Conservation (phyloP, 1,140 invertebrate species). For the Papilio polyxenes region DNA sequence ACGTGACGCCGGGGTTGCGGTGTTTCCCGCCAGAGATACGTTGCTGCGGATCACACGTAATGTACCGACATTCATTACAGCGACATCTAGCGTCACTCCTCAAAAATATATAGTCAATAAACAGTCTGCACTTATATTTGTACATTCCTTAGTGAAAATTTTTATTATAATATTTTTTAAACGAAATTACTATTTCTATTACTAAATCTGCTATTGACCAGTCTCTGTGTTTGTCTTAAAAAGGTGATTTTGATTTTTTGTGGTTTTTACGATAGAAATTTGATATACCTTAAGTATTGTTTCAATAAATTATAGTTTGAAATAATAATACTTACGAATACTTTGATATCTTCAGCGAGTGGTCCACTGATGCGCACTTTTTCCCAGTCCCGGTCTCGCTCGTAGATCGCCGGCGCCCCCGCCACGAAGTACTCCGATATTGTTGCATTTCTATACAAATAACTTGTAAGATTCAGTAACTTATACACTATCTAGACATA, state of each 20-base stretch:
- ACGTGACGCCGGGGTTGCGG: constrained; percentile 89
- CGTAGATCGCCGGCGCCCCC: constrained; percentile 90
- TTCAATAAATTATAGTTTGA: neutral
- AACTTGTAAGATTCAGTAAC: no score
- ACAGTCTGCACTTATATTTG: no score
- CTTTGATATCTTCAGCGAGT: constrained; percentile 89
- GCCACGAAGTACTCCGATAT: constrained; percentile 88
- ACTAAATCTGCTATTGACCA: no score
- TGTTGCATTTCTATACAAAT: constrained; percentile 66
- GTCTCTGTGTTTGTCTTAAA: no score
- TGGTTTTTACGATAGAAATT: no score
- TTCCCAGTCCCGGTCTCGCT: constrained; percentile 90
- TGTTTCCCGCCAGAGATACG: constrained; percentile 89
- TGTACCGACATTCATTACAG: neutral
- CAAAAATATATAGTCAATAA: no score
- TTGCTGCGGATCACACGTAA: constrained; percentile 78
- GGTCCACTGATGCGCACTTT: constrained; percentile 91
- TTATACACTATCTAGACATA: no score
- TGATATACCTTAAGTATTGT: no score
- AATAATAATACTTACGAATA: constrained; percentile 85
- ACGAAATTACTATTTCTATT: no score
- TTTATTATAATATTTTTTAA: no score
- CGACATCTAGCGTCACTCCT: neutral
- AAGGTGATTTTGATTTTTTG: no score
- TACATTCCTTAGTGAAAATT: no score